A percentile compares a stretch with the other conserved stretches of the same genome.
Evolutionary conservation across 2,113 vertebrate species (phyloP).

Genomic region (Pygoscelis adeliae): DNA sequence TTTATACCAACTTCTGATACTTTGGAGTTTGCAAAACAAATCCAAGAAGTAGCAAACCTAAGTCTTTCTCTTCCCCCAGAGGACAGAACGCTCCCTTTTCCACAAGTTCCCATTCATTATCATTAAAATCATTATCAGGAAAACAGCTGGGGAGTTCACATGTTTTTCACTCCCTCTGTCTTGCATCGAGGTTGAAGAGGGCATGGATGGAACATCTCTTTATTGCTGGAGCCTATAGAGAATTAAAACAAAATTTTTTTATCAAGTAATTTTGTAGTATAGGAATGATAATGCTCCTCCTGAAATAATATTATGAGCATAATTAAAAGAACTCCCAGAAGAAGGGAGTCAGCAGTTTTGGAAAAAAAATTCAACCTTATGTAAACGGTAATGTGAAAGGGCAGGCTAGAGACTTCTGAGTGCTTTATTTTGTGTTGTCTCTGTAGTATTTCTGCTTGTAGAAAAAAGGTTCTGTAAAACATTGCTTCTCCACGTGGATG

Average conservation of each 20-base stretch:
- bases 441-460: neutral
- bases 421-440: neutral
- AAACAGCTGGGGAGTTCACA: neutral
- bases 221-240: neutral
- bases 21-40: neutral
- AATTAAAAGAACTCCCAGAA: constrained; percentile 52
- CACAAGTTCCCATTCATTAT: neutral
- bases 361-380: neutral
- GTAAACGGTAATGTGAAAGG: neutral
- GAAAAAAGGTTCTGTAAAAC: neutral
- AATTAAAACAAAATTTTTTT: neutral
- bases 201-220: neutral
- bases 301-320: neutral
- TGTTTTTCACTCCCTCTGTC: neutral
- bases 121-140: neutral
- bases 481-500: neutral
- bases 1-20: neutral
- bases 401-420: neutral
- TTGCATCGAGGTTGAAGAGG: neutral
- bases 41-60: neutral
- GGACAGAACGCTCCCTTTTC: neutral
- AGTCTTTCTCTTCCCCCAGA: neutral
- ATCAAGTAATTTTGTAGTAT: neutral
- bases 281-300: neutral
- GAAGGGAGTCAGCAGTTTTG: neutral